Base-by-base conservation (phyloP, 2,113 vertebrate genomes). In the Corythornis vintsioides region DNA sequence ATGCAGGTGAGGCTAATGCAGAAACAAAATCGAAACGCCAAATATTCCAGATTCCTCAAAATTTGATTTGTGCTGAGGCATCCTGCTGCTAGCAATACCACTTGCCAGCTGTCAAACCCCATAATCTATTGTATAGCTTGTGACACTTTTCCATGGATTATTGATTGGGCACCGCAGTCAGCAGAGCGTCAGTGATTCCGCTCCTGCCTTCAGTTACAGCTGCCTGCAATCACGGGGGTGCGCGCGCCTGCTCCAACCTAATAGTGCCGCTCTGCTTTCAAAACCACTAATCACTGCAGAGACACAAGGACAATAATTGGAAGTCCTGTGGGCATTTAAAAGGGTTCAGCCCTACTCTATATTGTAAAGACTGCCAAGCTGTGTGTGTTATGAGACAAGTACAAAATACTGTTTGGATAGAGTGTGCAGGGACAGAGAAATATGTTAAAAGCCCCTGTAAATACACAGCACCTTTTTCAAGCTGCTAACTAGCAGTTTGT, bases 281-380 rank as follows among this genome's bases (percentile, higher is more conserved):
- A 95, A 94, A 72, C 88, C 82, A 90, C 90, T 89, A 77, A 95
- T 95, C 79, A 61, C 5, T 90, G 38, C 57, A 83, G 71, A 89
- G 69, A 74, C 74, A 20, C 69, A 83, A 85, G 69, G 71, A 86
- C 91, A 75, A 63, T 81, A 92, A 96, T 45, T 80, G 64, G 64
- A 93, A 89, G 50, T 83, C 95, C 89, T 88, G 72, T 63, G 70
- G 87, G 93, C 86, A 93, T 86, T 95, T 88, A 65, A 83, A 90
- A 71, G 53, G 66, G 60, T 79, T 64, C 73, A 67, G 52, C 57
- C 61, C 24, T 81, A 48, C 43, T 80, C 77, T 63, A 8, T 53
- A n/a, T 45, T 87, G 26, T 89, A 66, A 90, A 80, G 29, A 75
- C 55, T 52, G 82, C 77, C 85, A 87, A 88, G 74, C 47, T 89